These are phyloP conservation scores for Rhamnusium bicolor DNA, from an alignment of 2,888 invertebrate species.

Conservation along the genomic window DNA sequence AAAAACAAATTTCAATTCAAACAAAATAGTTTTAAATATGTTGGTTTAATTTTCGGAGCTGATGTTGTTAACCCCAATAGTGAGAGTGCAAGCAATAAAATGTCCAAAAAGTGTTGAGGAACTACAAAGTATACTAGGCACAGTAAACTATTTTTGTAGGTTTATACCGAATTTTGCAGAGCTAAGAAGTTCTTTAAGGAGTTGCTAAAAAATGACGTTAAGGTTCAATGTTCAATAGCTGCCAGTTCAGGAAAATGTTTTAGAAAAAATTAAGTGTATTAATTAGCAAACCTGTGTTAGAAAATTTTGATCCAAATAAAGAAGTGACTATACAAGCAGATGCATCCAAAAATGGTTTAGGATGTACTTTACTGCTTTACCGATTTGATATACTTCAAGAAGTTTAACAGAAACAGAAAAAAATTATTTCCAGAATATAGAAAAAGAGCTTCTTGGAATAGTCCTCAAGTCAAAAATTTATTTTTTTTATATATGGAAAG, in stretches of 20 bases:
- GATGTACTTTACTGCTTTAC: not conserved
- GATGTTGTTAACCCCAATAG: not conserved
- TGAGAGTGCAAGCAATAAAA: not conserved
- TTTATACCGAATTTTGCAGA: not conserved
- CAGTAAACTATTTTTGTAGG: not conserved
- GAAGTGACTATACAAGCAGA: not conserved
- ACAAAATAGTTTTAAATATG: not conserved
- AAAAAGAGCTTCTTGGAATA: not conserved
- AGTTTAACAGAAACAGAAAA: not conserved
- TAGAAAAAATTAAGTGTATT: no score
- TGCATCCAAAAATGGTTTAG: not conserved
- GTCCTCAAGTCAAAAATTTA: no score
- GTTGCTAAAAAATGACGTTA: not conserved
- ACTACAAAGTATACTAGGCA: not conserved
- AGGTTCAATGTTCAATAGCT: not conserved
- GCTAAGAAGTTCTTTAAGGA: not conserved
- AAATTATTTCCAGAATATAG: not conserved
- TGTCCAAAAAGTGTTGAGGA: not conserved
- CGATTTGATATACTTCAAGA: not conserved
- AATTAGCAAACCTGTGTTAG: not conserved
- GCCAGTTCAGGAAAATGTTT: not conserved
- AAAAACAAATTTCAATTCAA: not conserved
- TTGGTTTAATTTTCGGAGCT: not conserved
- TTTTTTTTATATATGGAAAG: no score
- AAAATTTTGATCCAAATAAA: not conserved